phyloP scores from a whole-genome alignment of 2,888 invertebrate genomes.

The Lasioglossum figueresi region DNA sequence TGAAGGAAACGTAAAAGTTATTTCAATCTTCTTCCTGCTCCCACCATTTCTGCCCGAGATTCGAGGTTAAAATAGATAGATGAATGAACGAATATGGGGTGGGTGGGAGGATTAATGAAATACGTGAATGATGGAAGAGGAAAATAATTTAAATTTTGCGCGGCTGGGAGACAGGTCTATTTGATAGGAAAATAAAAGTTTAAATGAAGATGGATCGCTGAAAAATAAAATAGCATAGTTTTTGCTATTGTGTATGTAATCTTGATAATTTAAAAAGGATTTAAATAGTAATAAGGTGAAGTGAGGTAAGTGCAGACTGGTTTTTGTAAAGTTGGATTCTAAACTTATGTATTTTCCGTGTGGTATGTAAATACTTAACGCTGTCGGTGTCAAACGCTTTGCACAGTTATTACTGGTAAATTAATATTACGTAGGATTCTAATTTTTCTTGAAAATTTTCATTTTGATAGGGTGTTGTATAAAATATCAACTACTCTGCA shows the following conservation, averaged over 20 bases:
- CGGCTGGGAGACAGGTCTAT: background rate
- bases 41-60: background rate
- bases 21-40: background rate
- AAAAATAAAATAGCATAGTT: too few species aligned
- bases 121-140: background rate
- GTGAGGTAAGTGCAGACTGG: too few species aligned
- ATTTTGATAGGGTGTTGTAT: too few species aligned
- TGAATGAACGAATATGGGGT: background rate
- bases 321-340: too few species aligned
- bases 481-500: too few species aligned
- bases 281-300: background rate
- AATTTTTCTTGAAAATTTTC: too few species aligned
- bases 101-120: background rate
- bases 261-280: background rate
- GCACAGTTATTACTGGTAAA: too few species aligned
- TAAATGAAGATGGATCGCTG: background rate
- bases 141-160: background rate
- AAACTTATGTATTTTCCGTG: too few species aligned
- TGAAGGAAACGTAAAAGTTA: background rate
- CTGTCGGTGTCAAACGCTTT: too few species aligned
- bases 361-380: too few species aligned
- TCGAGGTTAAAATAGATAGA: background rate
- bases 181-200: background rate
- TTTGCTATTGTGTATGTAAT: background rate
- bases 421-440: too few species aligned